phyloP scores from a whole-genome alignment of 2,888 invertebrate species.

The Holacanthella duospinosa region DNA sequence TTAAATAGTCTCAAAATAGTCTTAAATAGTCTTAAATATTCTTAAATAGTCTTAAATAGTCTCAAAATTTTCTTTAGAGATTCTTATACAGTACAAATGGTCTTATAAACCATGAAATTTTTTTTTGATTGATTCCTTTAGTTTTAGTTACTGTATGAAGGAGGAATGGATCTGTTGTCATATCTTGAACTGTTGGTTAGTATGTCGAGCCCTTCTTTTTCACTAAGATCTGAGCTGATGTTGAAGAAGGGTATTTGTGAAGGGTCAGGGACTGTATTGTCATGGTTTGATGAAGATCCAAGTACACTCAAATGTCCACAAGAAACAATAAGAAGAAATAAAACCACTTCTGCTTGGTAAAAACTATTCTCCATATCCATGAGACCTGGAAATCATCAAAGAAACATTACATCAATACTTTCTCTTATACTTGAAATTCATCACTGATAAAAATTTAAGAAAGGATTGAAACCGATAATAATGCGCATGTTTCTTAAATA shows the following conservation, averaged over 20 bases:
- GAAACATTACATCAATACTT: not conserved
- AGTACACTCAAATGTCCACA: not conserved
- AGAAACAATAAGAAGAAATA: not conserved
- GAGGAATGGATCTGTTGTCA: slow-evolving; percentile 84
- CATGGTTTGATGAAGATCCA: not conserved
- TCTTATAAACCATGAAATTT: not conserved
- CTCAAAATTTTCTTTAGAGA: no score
- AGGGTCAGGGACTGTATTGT: not conserved
- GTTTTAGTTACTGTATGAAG: slow-evolving; percentile 52
- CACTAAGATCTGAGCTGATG: slow-evolving; percentile 34
- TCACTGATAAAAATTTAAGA: not conserved
- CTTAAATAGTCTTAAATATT: no score
- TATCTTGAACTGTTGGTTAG: slow-evolving; percentile 75
- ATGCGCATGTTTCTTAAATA: no score
- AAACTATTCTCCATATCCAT: not conserved
- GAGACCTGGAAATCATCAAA: not conserved
- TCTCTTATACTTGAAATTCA: not conserved
- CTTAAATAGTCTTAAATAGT: no score
- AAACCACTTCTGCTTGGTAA: not conserved
- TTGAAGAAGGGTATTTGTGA: slow-evolving; percentile 8
- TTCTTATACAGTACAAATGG: not conserved
- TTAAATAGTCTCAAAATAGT: no score
- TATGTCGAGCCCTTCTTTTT: slow-evolving; percentile 58
- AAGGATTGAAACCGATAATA: not conserved
- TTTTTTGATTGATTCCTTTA: no score